phyloP scores from a whole-genome alignment of 1,140 invertebrate species.

The Neuroterus valhalla region DNA sequence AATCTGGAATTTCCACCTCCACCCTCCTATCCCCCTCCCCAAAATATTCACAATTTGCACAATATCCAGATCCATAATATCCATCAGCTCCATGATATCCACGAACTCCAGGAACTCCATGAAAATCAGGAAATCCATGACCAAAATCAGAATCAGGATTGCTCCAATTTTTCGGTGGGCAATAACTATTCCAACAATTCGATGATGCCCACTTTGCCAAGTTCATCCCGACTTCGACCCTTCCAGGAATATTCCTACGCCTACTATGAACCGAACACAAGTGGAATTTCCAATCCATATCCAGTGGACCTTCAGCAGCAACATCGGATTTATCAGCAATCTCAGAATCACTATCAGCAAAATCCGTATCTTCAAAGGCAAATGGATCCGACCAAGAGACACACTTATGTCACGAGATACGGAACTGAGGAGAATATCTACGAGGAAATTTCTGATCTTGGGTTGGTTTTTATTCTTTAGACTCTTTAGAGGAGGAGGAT shows the following conservation, averaged over 20 bases:
- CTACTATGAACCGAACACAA: constrained; percentile 83
- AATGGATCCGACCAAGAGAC: constrained; percentile 73
- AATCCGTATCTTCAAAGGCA: constrained; percentile 59
- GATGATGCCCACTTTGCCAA: constrained; percentile 23
- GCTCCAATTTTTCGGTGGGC: constrained; percentile 11
- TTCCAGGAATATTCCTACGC: constrained; percentile 84
- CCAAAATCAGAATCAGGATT: not conserved
- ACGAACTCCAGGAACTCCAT: not conserved
- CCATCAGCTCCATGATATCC: not conserved
- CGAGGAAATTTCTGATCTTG: constrained; percentile 84
- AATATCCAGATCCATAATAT: constrained; percentile 44
- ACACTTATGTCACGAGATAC: constrained; percentile 86
- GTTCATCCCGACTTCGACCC: constrained; percentile 43
- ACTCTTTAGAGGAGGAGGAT: too few species aligned
- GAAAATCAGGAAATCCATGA: too few species aligned
- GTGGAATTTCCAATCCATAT: constrained; percentile 60
- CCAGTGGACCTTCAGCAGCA: constrained; percentile 69
- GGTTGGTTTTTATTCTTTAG: constrained; percentile 51
- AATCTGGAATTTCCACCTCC: constrained; percentile 76
- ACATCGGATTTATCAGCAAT: constrained; percentile 69
- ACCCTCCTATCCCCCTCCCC: constrained; percentile 75
- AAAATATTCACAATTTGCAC: constrained; percentile 45
- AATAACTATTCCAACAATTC: not conserved
- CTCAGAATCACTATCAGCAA: constrained; percentile 49
- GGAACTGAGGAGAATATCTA: constrained; percentile 92